Evolutionary conservation across 2,113 vertebrate genomes (phyloP), one percentile per base, ranked within the genome.

Genomic region (Uropsilus gracilis): DNA sequence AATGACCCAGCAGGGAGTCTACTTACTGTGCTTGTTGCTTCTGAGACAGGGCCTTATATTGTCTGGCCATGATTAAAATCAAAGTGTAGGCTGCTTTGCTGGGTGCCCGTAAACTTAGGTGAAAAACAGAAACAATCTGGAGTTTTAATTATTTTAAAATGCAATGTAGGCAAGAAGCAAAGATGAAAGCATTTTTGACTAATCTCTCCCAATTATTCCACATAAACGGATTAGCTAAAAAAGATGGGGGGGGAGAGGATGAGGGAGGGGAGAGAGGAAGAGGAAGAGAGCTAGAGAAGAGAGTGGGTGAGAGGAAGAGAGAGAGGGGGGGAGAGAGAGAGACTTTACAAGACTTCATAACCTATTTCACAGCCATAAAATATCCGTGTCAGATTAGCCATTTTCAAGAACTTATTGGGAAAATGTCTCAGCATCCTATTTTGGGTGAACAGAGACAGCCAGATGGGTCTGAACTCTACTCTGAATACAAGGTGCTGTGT

Each of bases 21-120:
- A 44, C 97, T 98, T 80, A 92, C 91, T 96, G 94, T 84, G 96
- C 85, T 0, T 22, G 55, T 95, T 97, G 95, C 97, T 97, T 98
- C 97, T 97, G 97, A 98, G 97, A 97, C 96, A 88, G 82, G 97
- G 86, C 90, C 97, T 98, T 96, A 82, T 88, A 98, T 93, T 97
- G 98, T 98, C 98, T 98, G 98, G 98, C 96, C 97, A 5, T 98
- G 97, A 98, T 98, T 98, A 98, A 98, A 98, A 98, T 98, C 98
- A 98, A 98, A 98, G 98, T 97, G 97, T 96, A 98, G 95, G 95
- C 94, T 97, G 98, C 98, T 98, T 98, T 98, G 98, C 97, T 98
- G 98, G 98, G 91, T 98, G 98, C 98, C 98, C 98, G 98, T 98
- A 98, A 98, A 98, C 42, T 94, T 92, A 98, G 97, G 98, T 98